phyloP scores from a whole-genome alignment of 1,140 invertebrate species.

The Sipha flava region DNA sequence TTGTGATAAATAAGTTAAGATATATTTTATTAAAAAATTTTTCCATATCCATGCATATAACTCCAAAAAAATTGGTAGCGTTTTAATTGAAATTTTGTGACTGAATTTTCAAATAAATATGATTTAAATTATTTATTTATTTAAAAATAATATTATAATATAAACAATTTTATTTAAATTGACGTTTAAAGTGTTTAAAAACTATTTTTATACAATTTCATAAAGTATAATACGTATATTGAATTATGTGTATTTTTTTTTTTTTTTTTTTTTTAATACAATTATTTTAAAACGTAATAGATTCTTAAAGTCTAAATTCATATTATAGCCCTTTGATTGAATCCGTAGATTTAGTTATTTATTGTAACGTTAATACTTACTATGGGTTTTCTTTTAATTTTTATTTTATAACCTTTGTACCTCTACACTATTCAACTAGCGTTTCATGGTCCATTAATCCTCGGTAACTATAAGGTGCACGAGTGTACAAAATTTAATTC shows the following conservation, averaged over 20 bases:
- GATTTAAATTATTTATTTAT: too few species aligned
- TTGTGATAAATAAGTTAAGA: too few species aligned
- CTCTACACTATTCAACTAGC: background rate
- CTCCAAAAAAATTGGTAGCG: too few species aligned
- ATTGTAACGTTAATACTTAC: background rate
- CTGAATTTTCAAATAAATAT: too few species aligned
- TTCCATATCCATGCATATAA: too few species aligned
- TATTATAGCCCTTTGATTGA: background rate
- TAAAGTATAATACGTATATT: background rate
- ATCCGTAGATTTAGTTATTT: background rate
- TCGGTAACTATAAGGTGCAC: background rate
- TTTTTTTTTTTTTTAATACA: too few species aligned
- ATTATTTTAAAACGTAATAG: background rate
- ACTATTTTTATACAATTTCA: background rate
- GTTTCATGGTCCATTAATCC: constrained; percentile 12
- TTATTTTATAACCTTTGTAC: background rate
- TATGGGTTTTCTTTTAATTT: background rate
- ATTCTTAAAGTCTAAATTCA: background rate
- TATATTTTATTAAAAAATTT: too few species aligned
- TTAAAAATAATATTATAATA: too few species aligned
- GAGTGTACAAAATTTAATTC: constrained; percentile 4
- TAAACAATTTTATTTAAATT: too few species aligned
- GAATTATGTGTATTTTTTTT: background rate
- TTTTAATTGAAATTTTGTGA: too few species aligned
- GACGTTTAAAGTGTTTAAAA: too few species aligned